Evolutionary conservation across 2,797 vertebrate genomes (phyloP).

Genomic region (Chrysocyon brachyurus): DNA sequence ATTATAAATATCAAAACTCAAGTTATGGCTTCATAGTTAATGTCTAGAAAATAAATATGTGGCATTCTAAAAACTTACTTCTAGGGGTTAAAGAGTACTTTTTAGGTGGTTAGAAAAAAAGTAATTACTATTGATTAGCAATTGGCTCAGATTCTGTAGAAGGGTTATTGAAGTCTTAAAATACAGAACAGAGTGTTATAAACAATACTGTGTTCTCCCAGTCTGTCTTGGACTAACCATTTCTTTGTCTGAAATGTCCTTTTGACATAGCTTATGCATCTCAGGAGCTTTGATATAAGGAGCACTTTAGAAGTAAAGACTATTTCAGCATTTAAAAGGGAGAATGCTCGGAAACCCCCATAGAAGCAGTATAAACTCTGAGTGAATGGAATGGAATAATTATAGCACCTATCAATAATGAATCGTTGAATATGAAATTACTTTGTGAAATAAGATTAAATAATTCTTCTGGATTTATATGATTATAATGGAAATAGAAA

Average conservation of each 20-base stretch:
- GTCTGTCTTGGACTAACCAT: constrained; percentile 82
- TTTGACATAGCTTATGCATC: constrained; percentile 87
- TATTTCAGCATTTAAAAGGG: constrained; percentile 86
- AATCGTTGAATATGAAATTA: constrained; percentile 56
- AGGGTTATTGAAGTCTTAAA: constrained; percentile 88
- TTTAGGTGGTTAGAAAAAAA: constrained; percentile 86
- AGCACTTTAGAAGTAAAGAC: constrained; percentile 85
- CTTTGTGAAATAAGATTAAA: constrained; percentile 29
- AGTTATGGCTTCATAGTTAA: neutral
- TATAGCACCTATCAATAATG: constrained; percentile 35
- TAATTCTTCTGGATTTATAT: constrained; percentile 25
- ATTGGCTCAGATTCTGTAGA: constrained; percentile 85
- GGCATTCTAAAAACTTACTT: constrained; percentile 65
- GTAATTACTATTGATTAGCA: constrained; percentile 91
- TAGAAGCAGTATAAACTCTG: neutral
- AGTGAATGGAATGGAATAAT: constrained; percentile 53
- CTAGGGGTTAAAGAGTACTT: constrained; percentile 84
- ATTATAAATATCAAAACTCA: neutral
- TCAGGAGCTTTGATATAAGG: constrained; percentile 86
- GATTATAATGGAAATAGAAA: neutral
- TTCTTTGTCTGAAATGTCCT: constrained; percentile 86
- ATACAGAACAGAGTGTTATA: constrained; percentile 80
- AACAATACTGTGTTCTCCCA: constrained; percentile 85
- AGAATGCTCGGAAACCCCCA: constrained; percentile 64
- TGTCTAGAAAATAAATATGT: constrained; percentile 11